Conservation (phyloP, 2,113 vertebrate genomes). For the Varanus salvator region DNA sequence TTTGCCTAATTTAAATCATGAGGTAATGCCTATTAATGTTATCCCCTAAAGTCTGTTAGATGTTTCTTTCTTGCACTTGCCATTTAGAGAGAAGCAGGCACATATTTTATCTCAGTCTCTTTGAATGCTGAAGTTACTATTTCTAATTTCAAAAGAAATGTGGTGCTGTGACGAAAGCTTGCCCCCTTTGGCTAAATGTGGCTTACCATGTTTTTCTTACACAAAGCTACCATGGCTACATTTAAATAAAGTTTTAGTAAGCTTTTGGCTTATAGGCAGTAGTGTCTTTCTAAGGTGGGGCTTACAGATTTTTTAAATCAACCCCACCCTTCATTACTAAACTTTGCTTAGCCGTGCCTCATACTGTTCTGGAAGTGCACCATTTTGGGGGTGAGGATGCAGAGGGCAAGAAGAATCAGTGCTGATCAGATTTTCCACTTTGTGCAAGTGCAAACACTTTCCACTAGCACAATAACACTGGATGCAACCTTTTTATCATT, state of each 20-base stretch:
- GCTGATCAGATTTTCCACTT: background rate
- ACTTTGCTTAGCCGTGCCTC: background rate
- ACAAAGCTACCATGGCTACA: background rate
- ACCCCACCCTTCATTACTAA: background rate
- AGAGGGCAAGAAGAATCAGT: too few relatives aligned
- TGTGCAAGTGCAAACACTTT: background rate
- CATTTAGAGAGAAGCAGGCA: background rate
- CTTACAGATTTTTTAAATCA: background rate
- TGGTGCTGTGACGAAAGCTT: background rate
- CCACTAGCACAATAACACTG: background rate
- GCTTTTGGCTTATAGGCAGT: background rate
- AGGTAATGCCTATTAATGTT: background rate
- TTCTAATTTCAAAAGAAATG: background rate
- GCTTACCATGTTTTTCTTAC: background rate
- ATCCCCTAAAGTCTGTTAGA: background rate
- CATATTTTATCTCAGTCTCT: background rate
- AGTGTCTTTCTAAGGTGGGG: background rate
- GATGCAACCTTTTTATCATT: background rate
- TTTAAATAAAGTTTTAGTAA: background rate
- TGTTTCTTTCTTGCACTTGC: background rate
- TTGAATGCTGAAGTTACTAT: background rate
- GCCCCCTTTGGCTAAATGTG: background rate
- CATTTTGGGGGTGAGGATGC: too few relatives aligned
- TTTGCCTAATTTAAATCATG: slow-evolving; percentile 1
- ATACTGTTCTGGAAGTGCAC: too few relatives aligned